These are phyloP conservation scores for Puntigrus tetrazona DNA, from an alignment of 2,113 vertebrate species.

Conservation along the genomic window DNA sequence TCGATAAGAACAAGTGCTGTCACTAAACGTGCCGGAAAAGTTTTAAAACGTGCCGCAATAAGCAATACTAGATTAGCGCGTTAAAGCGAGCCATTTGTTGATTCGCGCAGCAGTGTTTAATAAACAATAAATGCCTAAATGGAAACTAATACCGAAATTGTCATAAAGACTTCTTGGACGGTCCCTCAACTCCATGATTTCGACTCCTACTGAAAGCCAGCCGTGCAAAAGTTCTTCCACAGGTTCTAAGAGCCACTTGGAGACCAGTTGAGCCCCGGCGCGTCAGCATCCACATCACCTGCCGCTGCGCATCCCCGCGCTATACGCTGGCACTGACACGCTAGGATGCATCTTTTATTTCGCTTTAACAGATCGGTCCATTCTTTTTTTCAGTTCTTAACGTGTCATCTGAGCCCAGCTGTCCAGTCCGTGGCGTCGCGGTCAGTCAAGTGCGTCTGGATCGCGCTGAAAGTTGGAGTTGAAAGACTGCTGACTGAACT, in stretches of 20 bases:
- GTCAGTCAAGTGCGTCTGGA: neutral
- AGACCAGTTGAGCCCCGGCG: constrained; percentile 45
- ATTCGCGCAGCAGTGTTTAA: neutral
- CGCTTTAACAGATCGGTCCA: neutral
- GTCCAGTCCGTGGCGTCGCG: neutral
- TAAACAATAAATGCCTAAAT: constrained; percentile 23
- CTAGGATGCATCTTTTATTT: constrained; percentile 8
- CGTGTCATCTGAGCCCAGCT: neutral
- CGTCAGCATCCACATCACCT: constrained; percentile 32
- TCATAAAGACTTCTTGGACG: constrained; percentile 34
- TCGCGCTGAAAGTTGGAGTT: constrained; percentile 12
- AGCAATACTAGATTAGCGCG: neutral
- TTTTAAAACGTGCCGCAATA: constrained; percentile 17
- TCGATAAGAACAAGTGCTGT: constrained; percentile 20
- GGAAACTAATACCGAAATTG: neutral
- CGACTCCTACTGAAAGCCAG: constrained; percentile 43
- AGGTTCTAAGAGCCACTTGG: constrained; percentile 31
- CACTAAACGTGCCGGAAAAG: neutral
- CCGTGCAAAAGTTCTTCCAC: constrained; percentile 47
- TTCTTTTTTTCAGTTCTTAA: neutral
- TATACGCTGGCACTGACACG: neutral
- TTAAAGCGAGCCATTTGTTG: neutral
- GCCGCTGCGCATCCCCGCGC: constrained; percentile 1
- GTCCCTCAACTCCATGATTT: constrained; percentile 2
- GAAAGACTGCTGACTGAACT: constrained; percentile 11